A percentile compares a stretch with the other conserved stretches of the same genome.
Evolutionary conservation across 2,797 vertebrate genomes (phyloP).

Genomic region (Spinus olivaceus): DNA sequence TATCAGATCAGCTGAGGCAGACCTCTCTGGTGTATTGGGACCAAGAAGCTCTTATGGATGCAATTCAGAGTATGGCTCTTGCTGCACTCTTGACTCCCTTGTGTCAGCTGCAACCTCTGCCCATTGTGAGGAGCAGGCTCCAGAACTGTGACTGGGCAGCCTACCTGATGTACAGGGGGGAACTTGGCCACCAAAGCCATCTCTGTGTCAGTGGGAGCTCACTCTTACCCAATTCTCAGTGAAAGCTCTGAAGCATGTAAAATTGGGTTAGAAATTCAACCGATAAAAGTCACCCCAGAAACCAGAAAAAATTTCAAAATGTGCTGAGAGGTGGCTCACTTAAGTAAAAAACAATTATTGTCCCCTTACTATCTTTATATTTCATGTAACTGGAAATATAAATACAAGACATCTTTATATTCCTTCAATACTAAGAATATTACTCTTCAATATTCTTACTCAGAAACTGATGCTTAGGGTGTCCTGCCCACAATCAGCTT

Average conservation of each 20-base stretch:
- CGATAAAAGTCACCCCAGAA: not conserved
- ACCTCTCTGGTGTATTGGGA: not conserved
- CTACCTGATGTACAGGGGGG: not conserved
- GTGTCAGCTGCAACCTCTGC: not conserved
- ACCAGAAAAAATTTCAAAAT: not conserved
- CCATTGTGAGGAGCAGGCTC: not conserved
- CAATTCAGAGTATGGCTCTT: not conserved
- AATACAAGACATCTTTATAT: not conserved
- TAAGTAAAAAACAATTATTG: not conserved
- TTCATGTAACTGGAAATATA: not conserved
- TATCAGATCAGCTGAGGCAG: not conserved
- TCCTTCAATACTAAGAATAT: not conserved
- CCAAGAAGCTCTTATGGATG: not conserved
- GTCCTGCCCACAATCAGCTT: not conserved
- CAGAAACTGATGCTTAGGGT: not conserved
- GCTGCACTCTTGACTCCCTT: accelerated
- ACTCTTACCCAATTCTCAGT: not conserved
- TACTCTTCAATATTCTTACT: not conserved
- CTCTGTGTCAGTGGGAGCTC: not conserved
- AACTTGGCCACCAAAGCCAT: not conserved
- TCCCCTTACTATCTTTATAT: not conserved
- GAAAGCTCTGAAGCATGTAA: not conserved
- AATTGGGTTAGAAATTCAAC: not conserved
- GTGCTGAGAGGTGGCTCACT: not conserved
- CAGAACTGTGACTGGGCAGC: not conserved